Percentiles rank a stretch among this genome's conserved stretches.
Evolutionary conservation across 2,888 invertebrate species (phyloP).

Genomic region (Lottia gigantea): DNA sequence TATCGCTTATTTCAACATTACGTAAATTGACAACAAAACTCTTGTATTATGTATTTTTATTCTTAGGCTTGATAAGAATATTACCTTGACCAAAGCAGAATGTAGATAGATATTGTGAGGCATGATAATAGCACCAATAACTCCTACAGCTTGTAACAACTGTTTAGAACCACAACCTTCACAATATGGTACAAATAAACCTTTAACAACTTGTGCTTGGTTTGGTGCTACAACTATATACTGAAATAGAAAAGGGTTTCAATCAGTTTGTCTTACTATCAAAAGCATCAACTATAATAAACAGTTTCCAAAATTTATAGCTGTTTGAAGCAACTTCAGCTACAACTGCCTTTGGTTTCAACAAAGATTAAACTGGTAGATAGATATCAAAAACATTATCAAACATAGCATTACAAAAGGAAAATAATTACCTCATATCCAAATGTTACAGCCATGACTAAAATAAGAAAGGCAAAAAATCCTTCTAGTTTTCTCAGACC

Average conservation of each 20-base stretch:
- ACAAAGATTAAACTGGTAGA: neutral
- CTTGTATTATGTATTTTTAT: too few species aligned
- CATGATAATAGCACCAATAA: constrained; percentile 91
- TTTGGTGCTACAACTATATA: constrained; percentile 81
- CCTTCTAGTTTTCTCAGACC: constrained; percentile 81
- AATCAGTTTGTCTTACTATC: too few species aligned
- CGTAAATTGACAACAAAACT: too few species aligned
- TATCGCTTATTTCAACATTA: too few species aligned
- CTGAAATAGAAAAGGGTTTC: constrained; percentile 66
- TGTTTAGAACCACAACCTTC: constrained; percentile 77
- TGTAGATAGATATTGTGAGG: constrained; percentile 92
- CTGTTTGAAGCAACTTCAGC: too few species aligned
- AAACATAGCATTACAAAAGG: neutral
- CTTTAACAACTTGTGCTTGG: constrained; percentile 77
- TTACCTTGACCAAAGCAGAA: constrained; percentile 89
- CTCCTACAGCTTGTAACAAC: constrained; percentile 73
- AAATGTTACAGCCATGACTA: constrained; percentile 86
- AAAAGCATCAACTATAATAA: too few species aligned
- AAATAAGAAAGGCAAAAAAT: constrained; percentile 84
- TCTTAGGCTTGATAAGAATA: constrained; percentile 15
- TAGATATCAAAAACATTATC: too few species aligned
- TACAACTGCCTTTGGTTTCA: too few species aligned
- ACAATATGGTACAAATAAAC: constrained; percentile 86
- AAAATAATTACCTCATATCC: constrained; percentile 75
- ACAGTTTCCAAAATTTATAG: too few species aligned